These are phyloP conservation scores for Vombatus ursinus DNA, from an alignment of 2,113 vertebrate species.

Conservation along the genomic window DNA sequence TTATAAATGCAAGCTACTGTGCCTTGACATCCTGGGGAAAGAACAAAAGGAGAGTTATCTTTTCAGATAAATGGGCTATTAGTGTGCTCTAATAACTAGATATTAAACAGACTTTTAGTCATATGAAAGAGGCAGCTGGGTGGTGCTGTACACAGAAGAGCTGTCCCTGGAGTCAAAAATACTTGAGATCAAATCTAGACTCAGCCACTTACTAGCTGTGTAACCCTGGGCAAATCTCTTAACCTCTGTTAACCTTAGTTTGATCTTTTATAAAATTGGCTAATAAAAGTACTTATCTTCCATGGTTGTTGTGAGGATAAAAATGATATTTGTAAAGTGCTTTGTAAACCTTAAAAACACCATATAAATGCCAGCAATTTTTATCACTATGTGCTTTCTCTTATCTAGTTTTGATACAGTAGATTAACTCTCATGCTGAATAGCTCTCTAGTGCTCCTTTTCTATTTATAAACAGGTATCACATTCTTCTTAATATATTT, in stretches of 20 bases:
- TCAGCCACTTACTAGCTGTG: background rate
- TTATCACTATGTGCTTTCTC: background rate
- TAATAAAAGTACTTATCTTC: background rate
- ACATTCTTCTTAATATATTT: background rate
- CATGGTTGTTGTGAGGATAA: background rate
- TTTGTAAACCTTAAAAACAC: background rate
- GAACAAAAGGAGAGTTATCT: background rate
- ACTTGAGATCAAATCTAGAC: background rate
- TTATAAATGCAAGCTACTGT: background rate
- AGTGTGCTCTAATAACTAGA: background rate
- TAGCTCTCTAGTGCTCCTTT: background rate
- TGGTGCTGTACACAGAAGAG: background rate
- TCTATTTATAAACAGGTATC: background rate
- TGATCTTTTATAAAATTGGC: background rate
- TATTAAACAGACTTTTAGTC: background rate
- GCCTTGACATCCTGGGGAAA: background rate
- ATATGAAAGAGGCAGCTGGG: background rate
- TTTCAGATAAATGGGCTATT: background rate
- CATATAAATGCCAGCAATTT: background rate
- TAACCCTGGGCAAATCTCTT: background rate
- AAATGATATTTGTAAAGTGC: background rate
- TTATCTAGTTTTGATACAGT: background rate
- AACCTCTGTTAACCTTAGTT: background rate
- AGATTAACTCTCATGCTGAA: background rate
- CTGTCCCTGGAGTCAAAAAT: background rate